Evolutionary conservation across 2,888 invertebrate genomes (phyloP), one percentile per base, ranked within the genome.

Genomic region (Pristionchus arcanus): DNA sequence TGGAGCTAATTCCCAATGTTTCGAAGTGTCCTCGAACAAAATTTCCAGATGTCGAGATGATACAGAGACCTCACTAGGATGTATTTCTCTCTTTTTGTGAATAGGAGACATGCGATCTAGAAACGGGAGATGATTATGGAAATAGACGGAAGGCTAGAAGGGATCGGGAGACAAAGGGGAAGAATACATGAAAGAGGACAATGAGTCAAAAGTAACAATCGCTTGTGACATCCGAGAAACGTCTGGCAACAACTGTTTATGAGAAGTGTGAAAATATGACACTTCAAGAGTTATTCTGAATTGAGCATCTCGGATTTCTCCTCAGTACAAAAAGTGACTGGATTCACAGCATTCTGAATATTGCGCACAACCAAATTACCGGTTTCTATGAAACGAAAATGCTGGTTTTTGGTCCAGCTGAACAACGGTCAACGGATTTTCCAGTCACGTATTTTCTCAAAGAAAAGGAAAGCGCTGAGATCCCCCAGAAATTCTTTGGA

Each of bases 221-320:
- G n/a, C 28, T 13, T 5, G 7, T 7, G 49, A 28, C 49, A 81
- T 53, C 25, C n/a, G 49, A 16, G 53, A 81, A 53, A 81, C 81
- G 2, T 81, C 21, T 37, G 37, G 25, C 74, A 81, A 28, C 81
- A 81, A 81, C 81, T 49, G 81, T 81, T 81, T 81, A 49, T 49
- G 74, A 77, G 49, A 63, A n/a, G 63, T 11, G 42, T 16, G 37
- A 42, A 11, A 81, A 81, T 81, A 11, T 81, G 49, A 81, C 81
- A 81, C 81, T 53, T 81, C 49, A 28, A 1, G n/a, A 53, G 15
- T 9, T 49, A 49, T 25, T 11, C 81, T 28, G 53, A 31, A 31
- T 31, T 19, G 34, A 19, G 4, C 19, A 53, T n/a, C 49, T 81
- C n/a, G 28, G 49, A 16, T 81, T 3, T 37, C 21, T 74, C 42